phyloP scores from a whole-genome alignment of 2,888 invertebrate species.

The Lithosia quadra region DNA sequence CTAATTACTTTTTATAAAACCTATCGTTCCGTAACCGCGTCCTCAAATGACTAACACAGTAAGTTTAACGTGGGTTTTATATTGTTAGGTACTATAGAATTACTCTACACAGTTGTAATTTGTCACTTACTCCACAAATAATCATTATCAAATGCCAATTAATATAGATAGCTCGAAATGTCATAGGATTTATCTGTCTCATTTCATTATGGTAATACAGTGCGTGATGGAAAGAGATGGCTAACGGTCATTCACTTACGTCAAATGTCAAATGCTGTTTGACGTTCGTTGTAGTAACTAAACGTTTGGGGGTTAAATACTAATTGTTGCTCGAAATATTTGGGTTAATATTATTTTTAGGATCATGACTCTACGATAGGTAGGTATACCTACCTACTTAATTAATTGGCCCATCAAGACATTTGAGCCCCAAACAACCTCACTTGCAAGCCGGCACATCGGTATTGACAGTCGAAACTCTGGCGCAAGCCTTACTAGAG shows the following conservation, averaged over 20 bases:
- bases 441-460: no score
- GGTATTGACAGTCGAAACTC: no score
- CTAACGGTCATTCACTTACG: background rate
- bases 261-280: background rate
- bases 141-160: background rate
- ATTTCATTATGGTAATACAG: background rate
- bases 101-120: background rate
- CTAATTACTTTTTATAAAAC: background rate
- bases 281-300: no score
- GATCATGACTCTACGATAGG: no score
- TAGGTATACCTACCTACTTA: no score
- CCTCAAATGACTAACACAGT: conserved; percentile 2
- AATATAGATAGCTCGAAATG: background rate
- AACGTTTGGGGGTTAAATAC: no score
- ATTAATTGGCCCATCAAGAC: no score
- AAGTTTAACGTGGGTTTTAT: conserved; percentile 4
- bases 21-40: background rate
- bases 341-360: no score
- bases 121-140: background rate
- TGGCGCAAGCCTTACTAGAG: no score
- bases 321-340: no score
- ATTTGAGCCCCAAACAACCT: no score
- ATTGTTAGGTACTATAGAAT: background rate
- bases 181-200: background rate
- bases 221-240: background rate